These are phyloP conservation scores for Artemia sp. DNA, from an alignment of 2,888 invertebrate species.

Conservation along the genomic window DNA sequence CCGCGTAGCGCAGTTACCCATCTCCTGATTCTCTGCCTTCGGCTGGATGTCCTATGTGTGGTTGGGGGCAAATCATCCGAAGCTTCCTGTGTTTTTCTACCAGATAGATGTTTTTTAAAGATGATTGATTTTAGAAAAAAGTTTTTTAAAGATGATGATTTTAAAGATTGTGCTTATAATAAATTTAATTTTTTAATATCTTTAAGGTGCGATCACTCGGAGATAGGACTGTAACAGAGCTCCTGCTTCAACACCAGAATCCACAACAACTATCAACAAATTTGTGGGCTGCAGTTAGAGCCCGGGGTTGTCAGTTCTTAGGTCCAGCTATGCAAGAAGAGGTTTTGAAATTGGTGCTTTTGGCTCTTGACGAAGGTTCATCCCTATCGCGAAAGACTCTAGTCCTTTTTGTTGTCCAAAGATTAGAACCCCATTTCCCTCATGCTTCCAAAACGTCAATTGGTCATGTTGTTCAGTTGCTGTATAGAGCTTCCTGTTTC, in stretches of 20 bases:
- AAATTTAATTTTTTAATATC: constrained; percentile 41
- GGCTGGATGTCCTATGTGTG: no score
- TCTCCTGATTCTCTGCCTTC: no score
- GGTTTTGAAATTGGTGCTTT: constrained; percentile 75
- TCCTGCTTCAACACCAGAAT: constrained; percentile 87
- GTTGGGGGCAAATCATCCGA: no score
- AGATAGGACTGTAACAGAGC: constrained; percentile 80
- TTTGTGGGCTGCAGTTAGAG: constrained; percentile 90
- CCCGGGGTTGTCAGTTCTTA: constrained; percentile 91
- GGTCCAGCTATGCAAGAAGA: constrained; percentile 97
- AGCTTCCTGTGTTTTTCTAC: no score
- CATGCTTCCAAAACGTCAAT: constrained; percentile 97
- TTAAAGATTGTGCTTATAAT: no score
- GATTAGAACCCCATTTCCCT: constrained; percentile 81
- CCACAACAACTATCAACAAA: constrained; percentile 83
- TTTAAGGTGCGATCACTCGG: constrained; percentile 77
- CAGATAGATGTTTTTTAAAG: no score
- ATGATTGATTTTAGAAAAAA: no score
- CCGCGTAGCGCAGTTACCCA: no score
- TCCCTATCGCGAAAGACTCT: constrained; percentile 80
- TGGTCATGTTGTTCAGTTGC: constrained; percentile 92
- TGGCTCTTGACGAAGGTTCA: constrained; percentile 87
- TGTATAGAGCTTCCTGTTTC: constrained; percentile 95
- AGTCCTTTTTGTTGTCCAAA: constrained; percentile 96
- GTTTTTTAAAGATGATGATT: no score